Evolutionary conservation across 2,888 invertebrate genomes (phyloP).

Genomic region (Chrysomela aeneicollis): DNA sequence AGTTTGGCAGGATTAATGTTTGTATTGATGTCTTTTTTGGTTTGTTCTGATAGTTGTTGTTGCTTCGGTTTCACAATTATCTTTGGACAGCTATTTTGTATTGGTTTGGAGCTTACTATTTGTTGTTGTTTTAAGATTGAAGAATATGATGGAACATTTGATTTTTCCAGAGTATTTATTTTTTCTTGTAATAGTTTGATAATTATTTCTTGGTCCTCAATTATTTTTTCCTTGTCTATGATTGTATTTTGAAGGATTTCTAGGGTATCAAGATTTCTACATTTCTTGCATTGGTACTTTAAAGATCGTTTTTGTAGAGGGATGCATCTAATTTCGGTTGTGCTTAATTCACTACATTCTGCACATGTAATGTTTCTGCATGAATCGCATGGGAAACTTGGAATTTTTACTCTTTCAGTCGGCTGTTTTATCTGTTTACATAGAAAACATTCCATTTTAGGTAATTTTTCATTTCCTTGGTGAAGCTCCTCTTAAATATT

Average conservation of each 20-base stretch:
- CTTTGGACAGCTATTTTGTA: background rate
- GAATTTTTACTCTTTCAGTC: conserved; percentile 1
- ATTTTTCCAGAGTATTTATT: conserved; percentile 2
- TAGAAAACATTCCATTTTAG: conserved; percentile 8
- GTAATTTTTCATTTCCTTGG: background rate
- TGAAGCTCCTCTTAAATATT: background rate
- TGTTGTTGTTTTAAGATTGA: conserved; percentile 7
- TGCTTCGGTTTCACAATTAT: conserved; percentile 2
- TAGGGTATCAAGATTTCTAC: conserved; percentile 12
- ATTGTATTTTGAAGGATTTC: conserved; percentile 17
- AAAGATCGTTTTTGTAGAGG: conserved; percentile 17
- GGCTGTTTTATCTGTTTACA: conserved; percentile 10
- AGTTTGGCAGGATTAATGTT: conserved; percentile 6
- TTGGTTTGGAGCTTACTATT: background rate
- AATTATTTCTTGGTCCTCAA: conserved; percentile 10
- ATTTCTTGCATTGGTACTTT: conserved; percentile 13
- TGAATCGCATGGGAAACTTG: conserved; percentile 1
- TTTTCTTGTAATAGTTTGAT: conserved; percentile 12
- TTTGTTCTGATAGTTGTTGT: conserved; percentile 3
- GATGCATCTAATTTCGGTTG: conserved; percentile 18
- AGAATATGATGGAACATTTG: conserved; percentile 4
- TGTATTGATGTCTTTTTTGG: conserved; percentile 10
- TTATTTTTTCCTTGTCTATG: conserved; percentile 11
- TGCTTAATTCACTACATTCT: conserved; percentile 2
- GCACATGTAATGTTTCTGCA: background rate